Percentiles rank a stretch among this genome's conserved stretches.
phyloP scores from a whole-genome alignment of 2,113 vertebrate species.

The Ptilonorhynchus violaceus region DNA sequence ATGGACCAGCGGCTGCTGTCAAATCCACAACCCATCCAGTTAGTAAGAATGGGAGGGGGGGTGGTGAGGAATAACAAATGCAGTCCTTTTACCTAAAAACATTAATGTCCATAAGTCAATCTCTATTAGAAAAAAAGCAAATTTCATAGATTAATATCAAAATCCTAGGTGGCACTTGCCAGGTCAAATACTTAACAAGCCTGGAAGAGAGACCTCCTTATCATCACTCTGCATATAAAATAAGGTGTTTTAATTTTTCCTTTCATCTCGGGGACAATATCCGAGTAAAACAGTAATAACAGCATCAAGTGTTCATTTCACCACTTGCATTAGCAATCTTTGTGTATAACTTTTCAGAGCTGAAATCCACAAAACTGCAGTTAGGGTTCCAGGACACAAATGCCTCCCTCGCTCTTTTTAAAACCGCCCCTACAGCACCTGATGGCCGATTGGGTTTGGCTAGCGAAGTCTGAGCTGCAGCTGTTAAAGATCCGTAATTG shows the following conservation, averaged over 20 bases:
- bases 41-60: background rate
- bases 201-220: background rate
- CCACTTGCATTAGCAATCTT: background rate
- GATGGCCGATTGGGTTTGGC: background rate
- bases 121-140: background rate
- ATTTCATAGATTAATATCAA: constrained; percentile 5
- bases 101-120: background rate
- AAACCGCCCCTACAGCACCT: background rate
- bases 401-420: background rate
- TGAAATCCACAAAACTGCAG: background rate
- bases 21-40: constrained; percentile 47
- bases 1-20: constrained; percentile 68
- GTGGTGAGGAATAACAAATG: background rate
- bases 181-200: constrained; percentile 33
- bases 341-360: background rate
- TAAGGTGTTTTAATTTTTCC: background rate
- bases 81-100: constrained; percentile 41
- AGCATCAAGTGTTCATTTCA: background rate
- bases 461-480: background rate
- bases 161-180: constrained; percentile 42
- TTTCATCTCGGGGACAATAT: background rate
- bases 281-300: background rate
- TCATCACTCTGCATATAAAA: background rate
- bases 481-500: background rate
- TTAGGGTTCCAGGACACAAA: background rate